Conservation (phyloP, 2,888 invertebrate species). For the Hartigia nigra region DNA sequence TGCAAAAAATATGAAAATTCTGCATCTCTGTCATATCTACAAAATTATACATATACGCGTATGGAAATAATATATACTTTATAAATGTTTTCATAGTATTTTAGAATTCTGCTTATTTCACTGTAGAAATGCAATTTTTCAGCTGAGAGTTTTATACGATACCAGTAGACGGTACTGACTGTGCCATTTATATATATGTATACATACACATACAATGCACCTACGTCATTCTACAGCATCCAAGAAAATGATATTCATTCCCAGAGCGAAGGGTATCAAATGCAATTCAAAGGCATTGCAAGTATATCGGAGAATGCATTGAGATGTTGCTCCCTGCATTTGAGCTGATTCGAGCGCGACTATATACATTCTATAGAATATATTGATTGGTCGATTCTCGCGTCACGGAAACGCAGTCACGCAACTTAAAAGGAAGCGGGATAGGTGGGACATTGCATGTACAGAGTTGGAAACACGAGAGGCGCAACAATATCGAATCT, state of each 20-base stretch:
- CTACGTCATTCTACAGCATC: not conserved
- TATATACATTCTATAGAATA: not conserved
- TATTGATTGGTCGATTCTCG: not conserved
- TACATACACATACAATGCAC: not conserved
- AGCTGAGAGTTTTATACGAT: not conserved
- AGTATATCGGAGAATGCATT: not conserved
- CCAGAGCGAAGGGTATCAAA: not conserved
- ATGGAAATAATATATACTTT: not conserved
- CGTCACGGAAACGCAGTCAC: not conserved
- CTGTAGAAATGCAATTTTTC: not conserved
- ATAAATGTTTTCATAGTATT: not conserved
- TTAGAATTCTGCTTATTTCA: not conserved
- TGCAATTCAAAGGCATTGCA: not conserved
- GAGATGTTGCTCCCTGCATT: not conserved
- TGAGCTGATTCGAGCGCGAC: not conserved
- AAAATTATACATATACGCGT: not conserved
- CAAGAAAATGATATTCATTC: not conserved
- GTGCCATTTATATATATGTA: not conserved
- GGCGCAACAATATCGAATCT: not conserved
- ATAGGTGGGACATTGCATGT: not conserved
- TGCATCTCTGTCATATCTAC: not conserved
- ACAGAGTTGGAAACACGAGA: not conserved
- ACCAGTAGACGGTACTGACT: not conserved
- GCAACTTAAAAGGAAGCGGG: not conserved
- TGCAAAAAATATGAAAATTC: not conserved